phyloP scores from a whole-genome alignment of 2,888 invertebrate species.

The Oxycera nigricornis region DNA sequence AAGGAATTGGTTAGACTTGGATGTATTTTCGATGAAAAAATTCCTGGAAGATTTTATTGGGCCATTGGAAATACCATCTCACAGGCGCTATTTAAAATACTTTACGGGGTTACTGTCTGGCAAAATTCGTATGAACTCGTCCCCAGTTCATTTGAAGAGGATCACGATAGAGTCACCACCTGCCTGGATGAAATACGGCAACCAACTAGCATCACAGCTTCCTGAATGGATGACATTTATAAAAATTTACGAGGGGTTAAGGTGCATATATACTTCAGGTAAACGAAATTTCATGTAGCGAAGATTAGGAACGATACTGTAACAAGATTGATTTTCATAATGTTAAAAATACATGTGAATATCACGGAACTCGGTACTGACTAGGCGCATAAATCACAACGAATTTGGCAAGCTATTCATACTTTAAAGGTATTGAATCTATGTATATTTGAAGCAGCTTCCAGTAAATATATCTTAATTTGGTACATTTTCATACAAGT shows the following conservation, averaged over 20 bases:
- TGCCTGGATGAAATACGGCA: slow-evolving; percentile 68
- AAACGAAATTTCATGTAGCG: slow-evolving; percentile 47
- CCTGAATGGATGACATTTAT: slow-evolving; percentile 77
- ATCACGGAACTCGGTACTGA: no score
- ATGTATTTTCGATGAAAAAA: slow-evolving; percentile 90
- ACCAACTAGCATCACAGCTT: slow-evolving; percentile 54
- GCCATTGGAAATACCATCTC: slow-evolving; percentile 74
- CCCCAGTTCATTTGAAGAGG: slow-evolving; percentile 85
- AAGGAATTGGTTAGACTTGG: slow-evolving; percentile 72
- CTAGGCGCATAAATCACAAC: no score
- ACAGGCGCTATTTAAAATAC: slow-evolving; percentile 87
- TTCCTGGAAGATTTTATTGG: slow-evolving; percentile 85
- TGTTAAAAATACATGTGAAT: no score
- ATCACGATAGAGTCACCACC: slow-evolving; percentile 87
- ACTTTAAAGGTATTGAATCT: no score
- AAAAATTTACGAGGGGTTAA: slow-evolving; percentile 90
- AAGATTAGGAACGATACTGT: no score
- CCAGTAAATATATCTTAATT: no score
- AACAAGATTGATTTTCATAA: no score
- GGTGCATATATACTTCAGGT: slow-evolving; percentile 88
- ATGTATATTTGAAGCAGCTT: no score
- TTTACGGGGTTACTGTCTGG: slow-evolving; percentile 90
- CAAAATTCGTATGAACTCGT: slow-evolving; percentile 85
- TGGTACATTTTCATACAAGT: no score
- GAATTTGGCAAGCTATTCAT: no score